Base-by-base conservation (phyloP, 2,888 invertebrate genomes). In the Coelinius sp. region DNA sequence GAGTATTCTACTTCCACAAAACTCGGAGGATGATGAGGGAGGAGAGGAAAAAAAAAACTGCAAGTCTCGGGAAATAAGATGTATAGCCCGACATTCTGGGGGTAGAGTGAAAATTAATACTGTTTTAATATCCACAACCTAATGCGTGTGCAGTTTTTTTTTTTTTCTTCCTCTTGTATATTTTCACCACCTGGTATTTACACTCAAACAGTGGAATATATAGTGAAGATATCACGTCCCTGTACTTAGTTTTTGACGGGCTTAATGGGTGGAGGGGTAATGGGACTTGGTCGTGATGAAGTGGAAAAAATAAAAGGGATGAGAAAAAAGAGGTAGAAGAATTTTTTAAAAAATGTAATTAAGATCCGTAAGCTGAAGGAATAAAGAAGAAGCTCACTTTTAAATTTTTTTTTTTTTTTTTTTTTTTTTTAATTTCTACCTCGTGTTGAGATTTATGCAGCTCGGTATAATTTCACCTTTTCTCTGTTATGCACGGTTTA, bases 241-340 rank as follows among this genome's bases (percentile, higher is more conserved):
- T 84, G 44, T 49, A 80, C 82, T 85, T 82, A 82, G 82, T 80
- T 83, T 63, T 41, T 81, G 83, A 81, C 82, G 79, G 78, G 82
- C 81, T 83, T 85, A 85, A 84, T 85, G 82, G 81, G 76, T 78
- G 77, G 74, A 76, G 72, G 79, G 78, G 77, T 82, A 83, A 84
- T 83, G 80, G 79, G 77, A 74, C 49, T n/a, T 27, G 56, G 46
- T 46, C 31, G 63, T 62, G 68, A 27, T 14, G 53, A 63, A 38
- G 31, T 22, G 64, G 31, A 53, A 46, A 70, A 65, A 69, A 65
- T 56, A 35, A 72, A 25, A 27, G 10, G 59, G 27, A 41, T 27
- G 64, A 46, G 17, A 46, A n/a, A 52, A 35, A 27, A 24, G 25
- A 25, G 27, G 27, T 24, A 38, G n/a, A n/a, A 1, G 41, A 38